A percentile compares a stretch with the other conserved stretches of the same genome.
Evolutionary conservation across 2,797 vertebrate species (phyloP).

Genomic region (Arctocebus calabarensis): DNA sequence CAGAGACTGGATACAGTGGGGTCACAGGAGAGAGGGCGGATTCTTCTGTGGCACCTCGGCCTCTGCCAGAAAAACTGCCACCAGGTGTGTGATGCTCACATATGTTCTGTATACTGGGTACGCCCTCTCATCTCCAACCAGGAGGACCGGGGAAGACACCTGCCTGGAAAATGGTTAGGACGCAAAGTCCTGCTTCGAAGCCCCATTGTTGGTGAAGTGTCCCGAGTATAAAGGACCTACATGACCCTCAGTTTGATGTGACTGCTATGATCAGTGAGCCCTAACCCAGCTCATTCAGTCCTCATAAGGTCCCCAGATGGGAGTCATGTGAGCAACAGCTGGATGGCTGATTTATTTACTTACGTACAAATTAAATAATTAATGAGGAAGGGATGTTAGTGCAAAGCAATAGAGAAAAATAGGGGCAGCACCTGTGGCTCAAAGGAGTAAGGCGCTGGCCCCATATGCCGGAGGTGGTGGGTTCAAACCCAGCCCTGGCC

Average conservation of each 20-base stretch:
- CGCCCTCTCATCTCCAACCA: neutral
- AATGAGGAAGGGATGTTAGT: neutral
- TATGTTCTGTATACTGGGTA: fast-evolving
- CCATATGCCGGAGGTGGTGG: no score
- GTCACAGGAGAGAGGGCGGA: neutral
- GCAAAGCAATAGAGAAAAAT: neutral
- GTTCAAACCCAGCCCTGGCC: no score
- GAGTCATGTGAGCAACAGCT: fast-evolving
- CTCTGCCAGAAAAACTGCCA: neutral
- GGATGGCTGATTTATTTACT: neutral
- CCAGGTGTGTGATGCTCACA: fast-evolving
- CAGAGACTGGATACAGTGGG: neutral
- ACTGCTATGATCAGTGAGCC: neutral
- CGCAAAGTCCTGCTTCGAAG: neutral
- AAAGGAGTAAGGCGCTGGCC: no score
- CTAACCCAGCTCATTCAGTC: neutral
- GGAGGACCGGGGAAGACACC: no score
- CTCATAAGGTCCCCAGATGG: neutral
- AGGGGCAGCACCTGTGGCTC: no score
- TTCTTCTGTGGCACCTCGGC: neutral
- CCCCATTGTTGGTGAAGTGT: no score
- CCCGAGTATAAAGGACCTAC: neutral
- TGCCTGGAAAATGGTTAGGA: neutral
- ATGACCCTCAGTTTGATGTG: neutral
- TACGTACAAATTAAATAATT: neutral